Base-by-base conservation (phyloP, 1,140 invertebrate species). In the Papilio aristodemus region DNA sequence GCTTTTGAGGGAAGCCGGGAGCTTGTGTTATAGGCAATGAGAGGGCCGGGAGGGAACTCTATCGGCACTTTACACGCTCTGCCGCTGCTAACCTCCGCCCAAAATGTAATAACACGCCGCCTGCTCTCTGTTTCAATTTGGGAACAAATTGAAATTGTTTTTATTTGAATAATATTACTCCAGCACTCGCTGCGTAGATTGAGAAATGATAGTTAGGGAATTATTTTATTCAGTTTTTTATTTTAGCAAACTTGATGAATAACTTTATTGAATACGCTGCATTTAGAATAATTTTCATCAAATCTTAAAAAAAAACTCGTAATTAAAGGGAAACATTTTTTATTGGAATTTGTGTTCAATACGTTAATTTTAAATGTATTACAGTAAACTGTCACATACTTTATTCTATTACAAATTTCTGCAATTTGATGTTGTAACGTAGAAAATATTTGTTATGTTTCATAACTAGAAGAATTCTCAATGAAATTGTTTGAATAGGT, bases 121-220 rank as follows among this genome's bases (percentile, higher is more conserved):
- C 80, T 81, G 84, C 80, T 85, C 85, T 88, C 87, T 85, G 84
- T 91, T 91, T 91, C 89, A 90, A 91, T 91, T 90, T 91, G 83
- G 81, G 74, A 84, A 85, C 87, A 90, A 91, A 91, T 91, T 90
- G 87, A 89, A 89, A 91, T 90, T 89, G 89, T 89, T 87, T 89
- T 91, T 90, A 89, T 90, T 89, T 89, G 87, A 91, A 91, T 91
- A 90, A 89, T 86, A 88, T 89, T 89, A 84, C 78, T 79, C 75
- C 70, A 58, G 72, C 69, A 72, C 70, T 71, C 72, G 68, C 67
- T 75, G 74, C 71, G 78, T 73, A 75, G 74, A 76, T 78, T 80
- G 70, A 73, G 78, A 80, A 76, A 75, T 77, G 82, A 76, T 82
- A 78, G 77, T 81, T 81, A 79, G 80, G 70, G 69, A 76, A 76